A percentile compares a stretch with the other conserved stretches of the same genome.
These are phyloP conservation scores for Lamellibrachia satsuma DNA, from an alignment of 2,888 invertebrate species.

Conservation along the genomic window DNA sequence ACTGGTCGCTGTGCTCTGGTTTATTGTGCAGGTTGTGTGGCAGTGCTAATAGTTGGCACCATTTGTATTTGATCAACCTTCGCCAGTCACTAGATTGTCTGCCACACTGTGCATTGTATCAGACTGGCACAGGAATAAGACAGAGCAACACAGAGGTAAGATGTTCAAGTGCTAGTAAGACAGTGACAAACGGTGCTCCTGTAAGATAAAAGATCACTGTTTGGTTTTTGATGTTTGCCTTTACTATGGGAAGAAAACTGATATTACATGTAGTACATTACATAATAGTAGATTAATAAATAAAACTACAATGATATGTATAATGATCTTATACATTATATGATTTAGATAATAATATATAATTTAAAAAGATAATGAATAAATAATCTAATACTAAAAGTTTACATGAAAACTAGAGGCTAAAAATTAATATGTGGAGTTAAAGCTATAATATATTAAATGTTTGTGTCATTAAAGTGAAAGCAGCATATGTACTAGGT, in stretches of 20 bases:
- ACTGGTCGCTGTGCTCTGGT: background rate
- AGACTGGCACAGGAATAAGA: background rate
- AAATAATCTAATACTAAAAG: background rate
- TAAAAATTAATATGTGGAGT: background rate
- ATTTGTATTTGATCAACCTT: background rate
- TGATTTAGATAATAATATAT: background rate
- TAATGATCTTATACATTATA: too few species aligned
- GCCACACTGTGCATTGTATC: background rate
- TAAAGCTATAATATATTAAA: background rate
- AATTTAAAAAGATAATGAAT: background rate
- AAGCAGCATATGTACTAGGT: background rate
- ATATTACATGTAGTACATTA: too few species aligned
- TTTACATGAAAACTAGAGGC: background rate
- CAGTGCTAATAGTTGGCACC: background rate
- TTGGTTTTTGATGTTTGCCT: background rate
- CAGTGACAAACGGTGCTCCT: background rate
- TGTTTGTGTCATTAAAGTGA: background rate
- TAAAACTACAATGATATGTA: too few species aligned
- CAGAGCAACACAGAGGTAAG: background rate
- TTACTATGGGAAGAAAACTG: background rate
- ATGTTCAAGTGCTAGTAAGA: background rate
- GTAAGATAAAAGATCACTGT: background rate
- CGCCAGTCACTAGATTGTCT: background rate
- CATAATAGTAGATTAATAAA: too few species aligned
- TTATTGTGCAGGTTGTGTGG: background rate